Evolutionary conservation across 2,888 invertebrate genomes (phyloP).

Genomic region (Trypoxylon attenuatum): DNA sequence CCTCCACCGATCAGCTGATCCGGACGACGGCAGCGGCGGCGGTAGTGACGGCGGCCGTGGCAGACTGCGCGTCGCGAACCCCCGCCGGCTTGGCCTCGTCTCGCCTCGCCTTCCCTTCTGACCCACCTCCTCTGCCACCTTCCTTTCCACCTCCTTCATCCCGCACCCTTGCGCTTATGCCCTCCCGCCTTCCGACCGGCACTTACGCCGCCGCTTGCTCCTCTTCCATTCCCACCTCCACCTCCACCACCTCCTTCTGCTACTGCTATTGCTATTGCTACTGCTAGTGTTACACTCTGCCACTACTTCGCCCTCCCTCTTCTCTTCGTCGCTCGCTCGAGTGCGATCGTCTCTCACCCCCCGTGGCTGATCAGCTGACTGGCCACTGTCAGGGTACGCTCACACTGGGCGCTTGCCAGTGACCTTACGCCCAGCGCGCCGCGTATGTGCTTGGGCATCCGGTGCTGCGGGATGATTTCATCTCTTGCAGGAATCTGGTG

Average conservation of each 20-base stretch:
- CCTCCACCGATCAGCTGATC: constrained; percentile 59
- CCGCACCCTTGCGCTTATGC: no score
- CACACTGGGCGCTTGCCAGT: constrained; percentile 62
- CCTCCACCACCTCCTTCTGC: constrained; percentile 29
- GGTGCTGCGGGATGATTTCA: no score
- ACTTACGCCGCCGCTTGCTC: constrained; percentile 27
- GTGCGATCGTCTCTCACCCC: constrained; percentile 35
- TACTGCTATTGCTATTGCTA: constrained; percentile 33
- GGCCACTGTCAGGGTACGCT: no score
- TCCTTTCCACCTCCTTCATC: no score
- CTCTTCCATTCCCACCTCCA: constrained; percentile 40
- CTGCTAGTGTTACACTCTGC: constrained; percentile 26
- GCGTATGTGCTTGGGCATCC: no score
- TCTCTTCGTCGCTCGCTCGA: no score
- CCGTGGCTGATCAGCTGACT: constrained; percentile 71
- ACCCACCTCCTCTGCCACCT: background rate
- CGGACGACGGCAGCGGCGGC: constrained; percentile 28
- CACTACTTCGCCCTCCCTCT: constrained; percentile 30
- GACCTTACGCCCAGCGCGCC: constrained; percentile 51
- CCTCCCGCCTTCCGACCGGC: constrained; percentile 42
- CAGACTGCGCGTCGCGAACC: constrained; percentile 72
- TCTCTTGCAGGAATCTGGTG: no score
- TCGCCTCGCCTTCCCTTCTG: background rate
- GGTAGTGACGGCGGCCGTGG: constrained; percentile 49
- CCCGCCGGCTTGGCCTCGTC: no score